Base-by-base conservation (phyloP, 2,113 vertebrate species). In the Psettodes erumei region DNA sequence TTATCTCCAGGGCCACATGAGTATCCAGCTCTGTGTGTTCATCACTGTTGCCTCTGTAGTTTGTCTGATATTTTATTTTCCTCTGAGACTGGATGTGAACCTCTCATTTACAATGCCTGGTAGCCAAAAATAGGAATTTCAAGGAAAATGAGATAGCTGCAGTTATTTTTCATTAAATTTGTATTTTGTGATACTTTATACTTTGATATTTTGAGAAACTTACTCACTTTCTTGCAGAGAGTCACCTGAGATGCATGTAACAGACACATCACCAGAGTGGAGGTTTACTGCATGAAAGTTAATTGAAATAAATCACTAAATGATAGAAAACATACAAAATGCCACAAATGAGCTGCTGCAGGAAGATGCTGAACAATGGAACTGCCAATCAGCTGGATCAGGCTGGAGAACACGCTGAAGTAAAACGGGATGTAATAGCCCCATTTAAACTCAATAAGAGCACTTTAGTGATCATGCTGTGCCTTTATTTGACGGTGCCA, bases 381-480 rank as follows among this genome's bases (percentile, higher is more conserved):
- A 21, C 5, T 50, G 23, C 47, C 45, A 48, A 11, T 23, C 45
- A 23, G 21, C n/a, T 50, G 47, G n/a, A 50, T 48, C 21, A 23
- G 12, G 6, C 10, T 25, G 5, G 21, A 50, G 23, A 19, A 50
- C 23, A 50, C 21, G 13, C 11, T 6, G 3, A 48, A 25, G 15
- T 25, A 23, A 25, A 50, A 25, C 8, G 4, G 21, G 21, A 23
- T 12, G 21, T 48, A 45, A 45, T 8, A n/a, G 5, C 15, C 50
- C n/a, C 65, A 74, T 77, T 75, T 50, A 50, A 23, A 73, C 66
- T 48, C 63, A 84, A 82, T 76, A 60, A 48, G 35, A 71, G 23
- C 45, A 65, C 66, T 79, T 84, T 35, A 64, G 45, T 66, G 10
- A 70, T 67, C 42, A 38, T 66, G 45, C 35, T 59, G 32, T 61